Base-by-base conservation (phyloP, 2,888 invertebrate species). In the Hirtodrosophila cameraria region DNA sequence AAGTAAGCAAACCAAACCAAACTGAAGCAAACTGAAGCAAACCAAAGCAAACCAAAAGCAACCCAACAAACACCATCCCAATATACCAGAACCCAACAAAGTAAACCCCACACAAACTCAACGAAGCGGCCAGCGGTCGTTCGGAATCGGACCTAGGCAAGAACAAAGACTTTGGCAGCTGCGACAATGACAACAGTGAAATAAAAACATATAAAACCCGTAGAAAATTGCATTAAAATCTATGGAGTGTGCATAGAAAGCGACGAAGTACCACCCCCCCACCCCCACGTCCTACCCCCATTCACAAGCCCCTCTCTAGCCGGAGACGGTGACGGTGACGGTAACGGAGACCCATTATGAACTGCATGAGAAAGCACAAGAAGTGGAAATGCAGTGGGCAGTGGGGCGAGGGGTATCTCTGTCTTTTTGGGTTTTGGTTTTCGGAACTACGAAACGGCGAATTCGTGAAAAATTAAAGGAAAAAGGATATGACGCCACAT, bases 401-500 rank as follows among this genome's bases (percentile, higher is more conserved):
- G 13, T 41, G 30, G 13, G 23, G 42, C 33, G 2, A 5, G 7
- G 23, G 6, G 42, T 28, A 8, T 35, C 18, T 3, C 8, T n/a
- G n/a, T 25, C 11, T 12, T 15, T 27, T 8, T 45, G 54, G 70
- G 64, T 80, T 75, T 64, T 60, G 77, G 54, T 72, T 84, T 83
- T 72, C 82, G 83, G 82, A 86, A 86, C 86, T 86, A 68, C 73
- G 83, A 82, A 82, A 82, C 87, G 82, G 86, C 86, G 65, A 86
- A 82, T 85, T 87, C 86, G 80, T 79, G 83, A 87, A 82, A 82
- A 82, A 87, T 82, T 87, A 82, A 85, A 85, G 82, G 87, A 82
- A 85, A 80, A 79, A 79, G 87, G 82, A 82, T 82, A 85, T 82
- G 83, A 87, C 82, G 82, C 82, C 82, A 82, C 87, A 82, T 82